Conservation (phyloP, 2,888 invertebrate species). For the Drosophila neonasuta region DNA sequence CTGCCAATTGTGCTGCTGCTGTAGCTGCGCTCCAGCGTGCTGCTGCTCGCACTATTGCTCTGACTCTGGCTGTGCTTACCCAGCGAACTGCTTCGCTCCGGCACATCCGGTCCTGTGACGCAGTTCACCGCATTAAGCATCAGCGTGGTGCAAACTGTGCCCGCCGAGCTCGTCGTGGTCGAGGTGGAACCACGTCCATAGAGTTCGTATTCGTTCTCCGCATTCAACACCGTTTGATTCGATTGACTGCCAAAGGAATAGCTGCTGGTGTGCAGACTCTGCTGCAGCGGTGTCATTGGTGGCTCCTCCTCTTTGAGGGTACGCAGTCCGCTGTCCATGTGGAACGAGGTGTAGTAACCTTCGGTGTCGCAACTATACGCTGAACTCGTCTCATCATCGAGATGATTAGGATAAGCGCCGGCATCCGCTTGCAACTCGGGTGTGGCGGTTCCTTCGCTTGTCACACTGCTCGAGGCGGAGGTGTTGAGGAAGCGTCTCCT, state of each 20-base stretch:
- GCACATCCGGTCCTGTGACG: slow-evolving; percentile 87
- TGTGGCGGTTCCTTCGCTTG: slow-evolving; percentile 92
- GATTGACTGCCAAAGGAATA: slow-evolving; percentile 88
- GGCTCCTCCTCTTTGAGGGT: slow-evolving; percentile 89
- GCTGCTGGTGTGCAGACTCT: slow-evolving; percentile 85
- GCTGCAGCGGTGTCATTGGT: slow-evolving; percentile 88
- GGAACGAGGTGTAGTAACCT: slow-evolving; percentile 98
- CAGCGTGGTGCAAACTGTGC: slow-evolving; percentile 93
- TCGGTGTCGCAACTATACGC: slow-evolving; percentile 98
- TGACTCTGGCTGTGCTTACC: slow-evolving; percentile 83
- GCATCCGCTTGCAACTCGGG: slow-evolving; percentile 90
- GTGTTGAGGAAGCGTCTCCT: slow-evolving; percentile 87
- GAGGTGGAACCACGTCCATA: slow-evolving; percentile 96
- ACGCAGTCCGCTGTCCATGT: slow-evolving; percentile 96
- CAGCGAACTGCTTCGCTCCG: slow-evolving; percentile 91
- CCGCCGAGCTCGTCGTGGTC: slow-evolving; percentile 94
- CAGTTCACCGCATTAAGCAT: slow-evolving; percentile 82
- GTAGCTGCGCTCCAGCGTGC: slow-evolving; percentile 81
- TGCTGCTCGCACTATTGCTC: slow-evolving; percentile 83
- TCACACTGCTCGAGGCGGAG: slow-evolving; percentile 91
- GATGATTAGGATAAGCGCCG: slow-evolving; percentile 81
- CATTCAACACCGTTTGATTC: slow-evolving; percentile 87
- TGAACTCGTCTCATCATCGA: slow-evolving; percentile 94
- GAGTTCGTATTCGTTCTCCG: slow-evolving; percentile 94
- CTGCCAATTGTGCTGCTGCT: slow-evolving; percentile 79